Evolutionary conservation across 2,797 vertebrate genomes (phyloP), one percentile per base, ranked within the genome.

Genomic region (Mallotus villosus): DNA sequence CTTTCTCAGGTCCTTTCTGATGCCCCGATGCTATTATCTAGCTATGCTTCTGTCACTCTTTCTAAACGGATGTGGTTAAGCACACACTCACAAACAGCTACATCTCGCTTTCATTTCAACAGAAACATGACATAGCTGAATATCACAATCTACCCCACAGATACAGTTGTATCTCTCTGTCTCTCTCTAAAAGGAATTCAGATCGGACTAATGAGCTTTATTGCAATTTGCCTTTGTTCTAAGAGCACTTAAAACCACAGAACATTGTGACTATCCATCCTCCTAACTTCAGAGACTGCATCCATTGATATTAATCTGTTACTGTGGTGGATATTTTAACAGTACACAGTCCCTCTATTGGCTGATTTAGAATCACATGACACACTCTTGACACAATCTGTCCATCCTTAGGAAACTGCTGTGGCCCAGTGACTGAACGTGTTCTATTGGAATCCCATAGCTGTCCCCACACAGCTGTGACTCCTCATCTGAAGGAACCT

Each of bases 31-130:
- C 12, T 66, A 14, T 60, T 66, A 46, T 22, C 16, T 66, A 22
- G 17, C 16, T 63, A 9, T 25, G 2, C 49, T 22, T 46, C 21
- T 25, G 9, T 24, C 21, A 24, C 0, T 49, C 41, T 66, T 24
- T 67, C 49, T 53, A 22, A 27, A 67, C 49, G 65, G 65, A 67
- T 11, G 65, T 55, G 46, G 65, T 67, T 46, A 49, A 14, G 37
- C 9, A 53, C 21, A 66, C 6, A 66, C 21, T 24, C 17, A 53
- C 2, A 24, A 8, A 25, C 17, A 24, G 6, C 25, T 34, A 12
- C 27, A 57, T 27, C 17, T 8, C 17, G 19, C 19, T 57, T 7
- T 55, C 22, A 32, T 22, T 68, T 49, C 8, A 68, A 68, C 19
- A 32, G 66, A 55, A 68, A 57, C 51, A 4, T 19, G 66, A 57